Base-by-base conservation (phyloP, 92 coral and sea anemone species). In the Zoanthus gigantus region DNA sequence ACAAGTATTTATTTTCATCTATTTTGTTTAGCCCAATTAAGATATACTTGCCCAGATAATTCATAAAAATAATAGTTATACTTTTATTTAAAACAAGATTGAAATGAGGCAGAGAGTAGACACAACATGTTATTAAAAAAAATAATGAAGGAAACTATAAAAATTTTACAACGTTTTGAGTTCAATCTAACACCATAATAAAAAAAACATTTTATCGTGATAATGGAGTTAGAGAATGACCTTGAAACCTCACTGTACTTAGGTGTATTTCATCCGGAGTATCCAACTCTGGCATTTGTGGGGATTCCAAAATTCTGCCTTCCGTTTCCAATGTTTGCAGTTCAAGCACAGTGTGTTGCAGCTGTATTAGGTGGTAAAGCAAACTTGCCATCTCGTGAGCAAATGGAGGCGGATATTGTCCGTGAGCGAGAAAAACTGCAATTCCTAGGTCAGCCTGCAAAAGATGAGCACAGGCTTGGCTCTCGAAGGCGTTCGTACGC, bases 251-350 rank as follows among this genome's bases (percentile, higher is more conserved):
- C 90, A 65, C 72, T 96, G 29, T 94, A 94, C 77, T 91, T 94
- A 83, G 96, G 94, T 65, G 71, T 94, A 29, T 94, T 94, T 66
- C 90, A 91, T 79, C 90, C 92, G 5, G 84, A 78, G 32, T 88
- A 74, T 30, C 96, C 96, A 58, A 78, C 95, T 7, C 54, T 96
- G 85, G 82, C 98, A 14, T 96, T 96, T 69, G 88, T 96, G 47
- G 98, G 98, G 8, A 76, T 96, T 10, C 83, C 91, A 14, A 61
- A 83, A 15, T 84, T 72, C 17, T 57, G 88, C 18, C 81, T 90
- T 48, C 93, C 95, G 7, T 93, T 96, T 83, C 98, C 94, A 14
- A 79, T 75, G 83, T 96, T 93, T 61, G 89, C 88, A 18, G 69
- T 94, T 34, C 98, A 96, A 89, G 95, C 98, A 23, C 92, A 82